Evolutionary conservation across 2,797 vertebrate genomes (phyloP).

Genomic region (Protosalanx chinensis): DNA sequence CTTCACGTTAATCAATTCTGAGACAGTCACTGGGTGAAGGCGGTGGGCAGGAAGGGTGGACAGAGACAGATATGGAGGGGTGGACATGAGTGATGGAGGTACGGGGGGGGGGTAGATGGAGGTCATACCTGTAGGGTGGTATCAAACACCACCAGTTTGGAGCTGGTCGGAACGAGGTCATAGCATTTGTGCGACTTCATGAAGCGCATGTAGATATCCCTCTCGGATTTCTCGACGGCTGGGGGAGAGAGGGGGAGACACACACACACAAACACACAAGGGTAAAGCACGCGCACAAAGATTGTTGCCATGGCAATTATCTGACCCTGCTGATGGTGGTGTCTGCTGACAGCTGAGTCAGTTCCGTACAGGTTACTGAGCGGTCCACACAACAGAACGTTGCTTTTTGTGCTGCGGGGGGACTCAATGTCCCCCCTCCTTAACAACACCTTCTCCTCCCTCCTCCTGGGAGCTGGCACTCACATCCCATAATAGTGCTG

Average conservation of each 20-base stretch:
- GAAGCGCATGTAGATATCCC: slow-evolving; percentile 94
- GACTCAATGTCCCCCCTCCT: not conserved
- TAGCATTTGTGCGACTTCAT: slow-evolving; percentile 98
- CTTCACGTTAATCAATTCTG: not conserved
- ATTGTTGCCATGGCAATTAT: slow-evolving; percentile 44
- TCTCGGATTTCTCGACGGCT: slow-evolving; percentile 87
- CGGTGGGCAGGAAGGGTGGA: not conserved
- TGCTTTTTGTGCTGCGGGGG: not conserved
- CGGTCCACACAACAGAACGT: slow-evolving; percentile 35
- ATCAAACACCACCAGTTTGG: slow-evolving; percentile 96
- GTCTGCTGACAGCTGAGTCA: slow-evolving; percentile 29
- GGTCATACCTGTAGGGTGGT: slow-evolving; percentile 85
- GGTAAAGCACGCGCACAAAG: not conserved
- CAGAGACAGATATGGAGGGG: not conserved
- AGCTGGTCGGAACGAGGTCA: slow-evolving; percentile 94
- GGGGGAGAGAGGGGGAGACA: slow-evolving; percentile 14
- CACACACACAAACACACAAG: slow-evolving; percentile 3
- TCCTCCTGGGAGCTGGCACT: not conserved
- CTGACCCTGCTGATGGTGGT: slow-evolving; percentile 31
- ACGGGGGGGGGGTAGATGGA: not conserved
- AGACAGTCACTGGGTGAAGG: not conserved
- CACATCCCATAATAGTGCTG: not conserved
- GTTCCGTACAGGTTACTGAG: slow-evolving; percentile 9
- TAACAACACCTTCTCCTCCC: not conserved
- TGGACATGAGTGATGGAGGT: not conserved